These are phyloP conservation scores for Geotrupes spiniger DNA, from an alignment of 2,888 invertebrate species.

Conservation along the genomic window DNA sequence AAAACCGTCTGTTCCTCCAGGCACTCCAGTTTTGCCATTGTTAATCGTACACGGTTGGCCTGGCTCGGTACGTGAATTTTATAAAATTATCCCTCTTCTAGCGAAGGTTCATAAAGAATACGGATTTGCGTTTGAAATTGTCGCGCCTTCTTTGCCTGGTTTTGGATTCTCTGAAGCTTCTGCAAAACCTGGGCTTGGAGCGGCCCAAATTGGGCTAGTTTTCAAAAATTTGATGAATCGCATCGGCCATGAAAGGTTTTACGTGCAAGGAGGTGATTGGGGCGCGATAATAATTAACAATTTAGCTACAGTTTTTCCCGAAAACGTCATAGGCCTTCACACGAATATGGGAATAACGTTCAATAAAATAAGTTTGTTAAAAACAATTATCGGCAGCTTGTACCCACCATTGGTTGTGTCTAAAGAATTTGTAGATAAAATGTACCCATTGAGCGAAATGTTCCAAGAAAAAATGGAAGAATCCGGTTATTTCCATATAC, in stretches of 20 bases:
- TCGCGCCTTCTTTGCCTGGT: slow-evolving; percentile 57
- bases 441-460: slow-evolving; percentile 53
- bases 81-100: slow-evolving; percentile 68
- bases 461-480: slow-evolving; percentile 51
- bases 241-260: slow-evolving; percentile 65
- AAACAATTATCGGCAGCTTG: slow-evolving; percentile 51
- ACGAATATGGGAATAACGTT: slow-evolving; percentile 58
- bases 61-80: slow-evolving; percentile 81
- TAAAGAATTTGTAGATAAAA: slow-evolving; percentile 50
- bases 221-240: slow-evolving; percentile 68
- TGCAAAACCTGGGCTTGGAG: slow-evolving; percentile 61
- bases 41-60: slow-evolving; percentile 87
- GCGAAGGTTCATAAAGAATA: slow-evolving; percentile 52
- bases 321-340: slow-evolving; percentile 57
- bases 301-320: slow-evolving; percentile 64
- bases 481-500: slow-evolving; percentile 69
- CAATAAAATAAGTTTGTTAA: slow-evolving; percentile 38
- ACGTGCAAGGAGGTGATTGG: slow-evolving; percentile 81
- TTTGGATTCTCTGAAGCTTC: slow-evolving; percentile 57
- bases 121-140: slow-evolving; percentile 65
- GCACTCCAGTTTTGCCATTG: slow-evolving; percentile 58
- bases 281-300: slow-evolving; percentile 62
- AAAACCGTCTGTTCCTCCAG: slow-evolving; percentile 51
- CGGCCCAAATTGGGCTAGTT: slow-evolving; percentile 57
- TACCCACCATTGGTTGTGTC: slow-evolving; percentile 60